Base-by-base conservation (phyloP, 2,888 invertebrate species). In the Anthoptus insignis region DNA sequence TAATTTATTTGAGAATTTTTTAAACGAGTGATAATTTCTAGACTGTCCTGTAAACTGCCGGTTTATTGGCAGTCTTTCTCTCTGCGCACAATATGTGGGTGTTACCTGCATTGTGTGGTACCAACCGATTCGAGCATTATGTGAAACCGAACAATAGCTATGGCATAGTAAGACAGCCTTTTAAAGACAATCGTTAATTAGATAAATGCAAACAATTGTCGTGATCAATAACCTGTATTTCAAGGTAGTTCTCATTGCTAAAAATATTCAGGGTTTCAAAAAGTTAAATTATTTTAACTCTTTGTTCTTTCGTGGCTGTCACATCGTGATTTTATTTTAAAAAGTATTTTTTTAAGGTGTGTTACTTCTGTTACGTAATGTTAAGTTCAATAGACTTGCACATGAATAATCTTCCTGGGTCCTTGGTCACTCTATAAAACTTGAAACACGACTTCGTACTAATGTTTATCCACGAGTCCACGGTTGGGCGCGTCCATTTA, bases 401-500 rank as follows among this genome's bases (percentile, higher is more conserved):
- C 42, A 19, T 19, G 42, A 42, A 42, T 42, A 42, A 42, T 42
- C n/a, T 42, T 42, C 42, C 11, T 19, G 42, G 42, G 42, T 42
- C 19, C 19, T 19, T 42, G 42, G 19, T 32, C 6, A 34, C 54
- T 34, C 8, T 45, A 60, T 16, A 29, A 45, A 22, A 60, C 29
- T 42, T 53, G 52, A 9, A 27, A 59, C 39, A 56, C 24, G 34
- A 21, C 27, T 49, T 39, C 49, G 50, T 24, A 80, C 76, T 78
- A 79, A 76, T 76, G 78, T 77, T 80, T 78, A 78, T 76, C 78
- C 76, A 79, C 81, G 80, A 61, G 79, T 81, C 82, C 81, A 88
- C 80, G 89, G 83, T 86, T 84, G 85, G 87, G 84, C 84, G 86
- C 78, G 79, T 84, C 85, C 86, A 85, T 70, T 66, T 74, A 75